These are phyloP conservation scores for Sternarchorhynchus goeldii DNA, from an alignment of 2,797 vertebrate species.

Conservation along the genomic window DNA sequence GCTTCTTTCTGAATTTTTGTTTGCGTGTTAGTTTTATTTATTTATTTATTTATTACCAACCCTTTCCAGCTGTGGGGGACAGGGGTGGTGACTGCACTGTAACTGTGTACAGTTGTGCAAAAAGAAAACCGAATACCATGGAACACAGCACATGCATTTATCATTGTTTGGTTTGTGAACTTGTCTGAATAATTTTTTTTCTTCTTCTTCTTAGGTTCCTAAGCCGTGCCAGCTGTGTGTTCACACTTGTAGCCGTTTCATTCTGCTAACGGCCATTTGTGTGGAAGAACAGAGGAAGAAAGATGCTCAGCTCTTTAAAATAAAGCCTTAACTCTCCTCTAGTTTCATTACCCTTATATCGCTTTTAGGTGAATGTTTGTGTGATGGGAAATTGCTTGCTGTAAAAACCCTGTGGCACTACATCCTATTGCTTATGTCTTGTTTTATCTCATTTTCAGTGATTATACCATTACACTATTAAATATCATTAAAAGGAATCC, in stretches of 20 bases:
- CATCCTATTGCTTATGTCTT: constrained; percentile 5
- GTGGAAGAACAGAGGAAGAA: not conserved
- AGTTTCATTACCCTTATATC: no score
- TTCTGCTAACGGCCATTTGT: not conserved
- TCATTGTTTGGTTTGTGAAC: not conserved
- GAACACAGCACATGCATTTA: not conserved
- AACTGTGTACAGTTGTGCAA: rapidly evolving
- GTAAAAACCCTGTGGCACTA: constrained; percentile 8
- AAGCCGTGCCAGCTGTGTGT: not conserved
- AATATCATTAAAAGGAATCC: no score
- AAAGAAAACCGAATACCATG: not conserved
- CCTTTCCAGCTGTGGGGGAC: not conserved
- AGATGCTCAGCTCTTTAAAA: constrained; percentile 17
- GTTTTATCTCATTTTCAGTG: not conserved
- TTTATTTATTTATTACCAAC: constrained; percentile 2
- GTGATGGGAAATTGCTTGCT: not conserved
- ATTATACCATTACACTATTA: not conserved
- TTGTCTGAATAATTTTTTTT: not conserved
- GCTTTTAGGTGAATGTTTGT: not conserved
- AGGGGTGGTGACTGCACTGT: not conserved
- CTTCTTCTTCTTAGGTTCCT: not conserved
- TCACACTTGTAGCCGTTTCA: constrained; percentile 11
- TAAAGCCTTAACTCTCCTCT: constrained; percentile 32
- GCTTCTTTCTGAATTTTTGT: not conserved
- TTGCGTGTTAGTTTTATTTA: not conserved